Percentiles rank a stretch among this genome's conserved stretches.
phyloP scores from a whole-genome alignment of 2,888 invertebrate genomes.

The Azorinus chamasolen region DNA sequence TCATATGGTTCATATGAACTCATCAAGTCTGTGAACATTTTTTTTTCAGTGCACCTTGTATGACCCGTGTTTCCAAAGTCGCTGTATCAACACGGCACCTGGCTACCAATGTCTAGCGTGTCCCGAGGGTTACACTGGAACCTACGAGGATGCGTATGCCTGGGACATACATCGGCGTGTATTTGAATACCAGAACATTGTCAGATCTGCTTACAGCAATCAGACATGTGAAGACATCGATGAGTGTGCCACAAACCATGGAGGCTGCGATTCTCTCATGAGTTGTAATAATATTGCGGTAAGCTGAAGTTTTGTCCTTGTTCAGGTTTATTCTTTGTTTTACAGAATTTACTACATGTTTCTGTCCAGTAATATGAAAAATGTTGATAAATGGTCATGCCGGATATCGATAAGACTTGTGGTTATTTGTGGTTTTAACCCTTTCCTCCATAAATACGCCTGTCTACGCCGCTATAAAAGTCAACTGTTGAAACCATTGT shows the following conservation, averaged over 20 bases:
- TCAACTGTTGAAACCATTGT: no score
- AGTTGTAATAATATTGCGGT: slow-evolving; percentile 77
- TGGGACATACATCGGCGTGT: slow-evolving; percentile 57
- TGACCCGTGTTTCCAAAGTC: slow-evolving; percentile 61
- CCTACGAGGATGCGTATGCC: slow-evolving; percentile 73
- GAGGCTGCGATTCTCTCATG: slow-evolving; percentile 75
- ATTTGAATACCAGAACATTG: slow-evolving; percentile 58
- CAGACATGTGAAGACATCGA: slow-evolving; percentile 72
- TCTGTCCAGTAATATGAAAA: no score
- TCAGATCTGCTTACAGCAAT: slow-evolving; percentile 44
- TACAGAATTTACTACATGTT: no score
- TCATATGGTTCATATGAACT: no score
- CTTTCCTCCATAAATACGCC: no score
- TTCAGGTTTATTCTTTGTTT: no score
- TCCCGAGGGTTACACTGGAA: slow-evolving; percentile 70
- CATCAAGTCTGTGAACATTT: no score
- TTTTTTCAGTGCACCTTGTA: slow-evolving; percentile 65
- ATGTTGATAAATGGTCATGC: no score
- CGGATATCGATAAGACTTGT: no score
- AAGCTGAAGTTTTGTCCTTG: no score
- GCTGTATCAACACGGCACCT: slow-evolving; percentile 73
- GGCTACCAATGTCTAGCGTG: slow-evolving; percentile 76
- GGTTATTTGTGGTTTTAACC: no score
- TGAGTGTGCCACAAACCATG: slow-evolving; percentile 72
- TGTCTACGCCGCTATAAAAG: no score